Conservation (phyloP, 1,140 invertebrate genomes). For the Drosophila littoralis region DNA sequence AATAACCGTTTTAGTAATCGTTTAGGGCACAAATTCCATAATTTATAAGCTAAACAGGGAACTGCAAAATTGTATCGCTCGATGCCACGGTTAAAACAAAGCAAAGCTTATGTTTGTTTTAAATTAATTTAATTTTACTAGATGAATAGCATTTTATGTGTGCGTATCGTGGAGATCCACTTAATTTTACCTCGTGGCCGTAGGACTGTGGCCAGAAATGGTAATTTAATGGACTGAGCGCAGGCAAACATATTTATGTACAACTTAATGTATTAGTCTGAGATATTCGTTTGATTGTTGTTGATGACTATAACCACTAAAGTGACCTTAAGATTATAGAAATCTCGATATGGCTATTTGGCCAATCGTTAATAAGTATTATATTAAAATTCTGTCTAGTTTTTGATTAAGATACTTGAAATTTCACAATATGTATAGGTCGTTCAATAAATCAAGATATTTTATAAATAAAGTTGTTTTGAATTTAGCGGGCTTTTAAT, state of each 20-base stretch:
- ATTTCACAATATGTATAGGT: too few relatives aligned
- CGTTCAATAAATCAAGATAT: conserved; percentile 5
- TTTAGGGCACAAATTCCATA: conserved; percentile 66
- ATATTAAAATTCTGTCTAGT: conserved; percentile 3
- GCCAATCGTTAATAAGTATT: conserved; percentile 19
- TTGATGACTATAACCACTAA: conserved; percentile 42
- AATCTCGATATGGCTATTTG: conserved; percentile 8
- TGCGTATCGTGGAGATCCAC: neutral
- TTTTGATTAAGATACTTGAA: neutral
- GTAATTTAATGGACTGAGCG: too few relatives aligned
- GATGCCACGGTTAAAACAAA: conserved; percentile 5
- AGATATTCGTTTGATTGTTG: conserved; percentile 6
- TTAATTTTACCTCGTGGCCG: too few relatives aligned
- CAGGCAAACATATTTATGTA: conserved; percentile 4
- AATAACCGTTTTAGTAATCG: conserved; percentile 17
- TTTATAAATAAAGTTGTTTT: neutral
- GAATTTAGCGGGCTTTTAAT: neutral
- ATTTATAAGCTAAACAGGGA: conserved; percentile 50
- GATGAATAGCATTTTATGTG: conserved; percentile 9
- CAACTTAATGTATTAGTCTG: conserved; percentile 17
- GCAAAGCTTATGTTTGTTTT: conserved; percentile 34
- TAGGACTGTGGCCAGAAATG: too few relatives aligned
- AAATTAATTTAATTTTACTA: conserved; percentile 3
- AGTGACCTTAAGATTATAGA: conserved; percentile 39
- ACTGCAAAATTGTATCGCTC: conserved; percentile 5